These are phyloP conservation scores for Sus cebifrons DNA, from an alignment of 2,797 vertebrate species.

Conservation along the genomic window DNA sequence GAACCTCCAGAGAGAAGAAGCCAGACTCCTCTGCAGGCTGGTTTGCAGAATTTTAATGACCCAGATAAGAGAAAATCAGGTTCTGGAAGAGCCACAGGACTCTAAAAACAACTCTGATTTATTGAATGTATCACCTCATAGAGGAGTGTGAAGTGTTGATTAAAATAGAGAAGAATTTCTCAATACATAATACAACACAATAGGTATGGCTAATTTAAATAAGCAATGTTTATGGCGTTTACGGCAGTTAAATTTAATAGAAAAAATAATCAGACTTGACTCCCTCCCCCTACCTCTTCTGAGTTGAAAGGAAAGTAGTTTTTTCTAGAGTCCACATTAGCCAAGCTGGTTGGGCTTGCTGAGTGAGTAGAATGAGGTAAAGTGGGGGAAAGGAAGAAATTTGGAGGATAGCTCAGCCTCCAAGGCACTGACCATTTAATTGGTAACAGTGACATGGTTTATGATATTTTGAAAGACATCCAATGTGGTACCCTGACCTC, in stretches of 20 bases:
- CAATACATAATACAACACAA: background rate
- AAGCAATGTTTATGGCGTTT: background rate
- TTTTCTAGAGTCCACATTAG: background rate
- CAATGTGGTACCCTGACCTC: conserved; percentile 93
- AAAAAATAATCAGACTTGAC: background rate
- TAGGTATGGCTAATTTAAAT: background rate
- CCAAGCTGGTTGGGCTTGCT: background rate
- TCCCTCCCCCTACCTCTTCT: background rate
- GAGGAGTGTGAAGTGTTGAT: conserved; percentile 55
- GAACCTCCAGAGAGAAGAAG: conserved; percentile 68
- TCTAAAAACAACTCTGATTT: conserved; percentile 13
- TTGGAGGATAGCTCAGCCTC: background rate
- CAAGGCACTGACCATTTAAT: background rate
- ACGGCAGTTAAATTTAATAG: conserved; percentile 32
- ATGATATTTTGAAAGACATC: conserved; percentile 93
- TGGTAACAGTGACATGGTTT: conserved; percentile 84
- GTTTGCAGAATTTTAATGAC: conserved; percentile 52
- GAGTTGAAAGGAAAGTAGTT: background rate
- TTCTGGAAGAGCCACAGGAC: background rate
- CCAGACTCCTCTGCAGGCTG: conserved; percentile 7
- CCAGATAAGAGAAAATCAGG: conserved; percentile 20
- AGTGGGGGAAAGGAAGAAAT: background rate
- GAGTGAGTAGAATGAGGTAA: background rate
- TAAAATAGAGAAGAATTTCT: conserved; percentile 40
- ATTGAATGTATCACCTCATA: background rate